phyloP scores from a whole-genome alignment of 1,140 invertebrate species.

The Bathynomus jamesi region DNA sequence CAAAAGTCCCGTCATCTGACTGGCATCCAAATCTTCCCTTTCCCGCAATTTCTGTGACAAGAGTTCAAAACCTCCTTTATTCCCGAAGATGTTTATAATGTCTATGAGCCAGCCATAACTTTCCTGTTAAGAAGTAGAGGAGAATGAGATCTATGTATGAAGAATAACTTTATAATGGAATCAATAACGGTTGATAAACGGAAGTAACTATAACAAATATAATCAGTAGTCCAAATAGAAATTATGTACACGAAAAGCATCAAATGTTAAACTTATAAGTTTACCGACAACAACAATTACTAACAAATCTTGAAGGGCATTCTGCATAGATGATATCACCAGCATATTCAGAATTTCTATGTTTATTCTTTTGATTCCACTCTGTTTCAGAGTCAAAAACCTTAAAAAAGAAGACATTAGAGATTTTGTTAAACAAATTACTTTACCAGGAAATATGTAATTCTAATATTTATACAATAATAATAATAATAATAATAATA shows the following conservation, averaged over 20 bases:
- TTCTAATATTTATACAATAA: no score
- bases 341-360: conserved; percentile 12
- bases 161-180: background rate
- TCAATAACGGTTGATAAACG: background rate
- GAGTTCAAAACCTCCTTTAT: conserved; percentile 45
- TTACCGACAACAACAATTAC: background rate
- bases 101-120: conserved; percentile 50
- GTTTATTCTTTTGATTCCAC: conserved; percentile 48
- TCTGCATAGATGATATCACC: conserved; percentile 26
- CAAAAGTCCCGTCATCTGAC: conserved; percentile 43
- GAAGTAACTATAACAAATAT: background rate
- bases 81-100: conserved; percentile 49
- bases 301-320: conserved; percentile 24
- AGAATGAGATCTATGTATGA: conserved; percentile 35
- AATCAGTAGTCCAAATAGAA: no score
- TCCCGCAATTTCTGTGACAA: conserved; percentile 43
- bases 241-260: no score
- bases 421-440: background rate
- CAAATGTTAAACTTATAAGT: no score
- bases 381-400: conserved; percentile 48
- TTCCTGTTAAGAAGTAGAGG: conserved; percentile 34
- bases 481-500: no score
- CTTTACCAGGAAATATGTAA: background rate
- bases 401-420: conserved; percentile 37
- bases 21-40: conserved; percentile 20